A percentile compares a stretch with the other conserved stretches of the same genome.
These are phyloP conservation scores for Spongilla lacustris DNA, from an alignment of 37 sponge, comb jelly and placozoan species.

Conservation along the genomic window DNA sequence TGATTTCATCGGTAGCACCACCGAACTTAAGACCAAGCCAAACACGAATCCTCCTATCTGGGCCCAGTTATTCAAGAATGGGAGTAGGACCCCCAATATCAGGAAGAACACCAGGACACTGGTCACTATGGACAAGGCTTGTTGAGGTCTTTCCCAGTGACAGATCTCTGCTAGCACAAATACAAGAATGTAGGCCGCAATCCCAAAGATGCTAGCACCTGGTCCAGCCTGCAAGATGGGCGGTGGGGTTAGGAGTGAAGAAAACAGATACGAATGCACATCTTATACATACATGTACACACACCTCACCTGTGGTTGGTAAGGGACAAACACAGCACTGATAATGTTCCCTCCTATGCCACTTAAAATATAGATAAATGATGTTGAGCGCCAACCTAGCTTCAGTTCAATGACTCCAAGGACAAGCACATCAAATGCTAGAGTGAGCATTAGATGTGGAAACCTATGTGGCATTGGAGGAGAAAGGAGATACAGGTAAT, in stretches of 20 bases:
- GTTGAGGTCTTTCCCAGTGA: constrained; percentile 53
- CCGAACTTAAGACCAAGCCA: constrained; percentile 53
- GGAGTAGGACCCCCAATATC: constrained; percentile 75
- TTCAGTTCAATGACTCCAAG: constrained; percentile 86
- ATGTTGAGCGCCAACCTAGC: constrained; percentile 85
- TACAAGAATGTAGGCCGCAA: constrained; percentile 85
- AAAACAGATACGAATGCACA: neutral
- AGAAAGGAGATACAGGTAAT: neutral
- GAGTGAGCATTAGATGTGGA: constrained; percentile 70
- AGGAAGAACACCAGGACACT: constrained; percentile 42
- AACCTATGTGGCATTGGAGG: constrained; percentile 53
- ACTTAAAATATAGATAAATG: constrained; percentile 83
- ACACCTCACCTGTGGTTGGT: constrained; percentile 79
- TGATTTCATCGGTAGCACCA: too few species aligned
- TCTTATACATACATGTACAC: neutral
- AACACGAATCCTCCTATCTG: constrained; percentile 87
- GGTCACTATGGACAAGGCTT: constrained; percentile 45
- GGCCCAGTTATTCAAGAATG: constrained; percentile 88
- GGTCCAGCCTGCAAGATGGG: constrained; percentile 90
- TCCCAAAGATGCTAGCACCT: constrained; percentile 78
- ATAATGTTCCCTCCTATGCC: constrained; percentile 94
- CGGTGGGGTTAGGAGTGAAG: neutral
- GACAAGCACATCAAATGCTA: constrained; percentile 66
- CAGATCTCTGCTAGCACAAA: constrained; percentile 75
- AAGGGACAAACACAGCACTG: constrained; percentile 86